Evolutionary conservation across 2,888 invertebrate genomes (phyloP).

Genomic region (Crematogaster levior): DNA sequence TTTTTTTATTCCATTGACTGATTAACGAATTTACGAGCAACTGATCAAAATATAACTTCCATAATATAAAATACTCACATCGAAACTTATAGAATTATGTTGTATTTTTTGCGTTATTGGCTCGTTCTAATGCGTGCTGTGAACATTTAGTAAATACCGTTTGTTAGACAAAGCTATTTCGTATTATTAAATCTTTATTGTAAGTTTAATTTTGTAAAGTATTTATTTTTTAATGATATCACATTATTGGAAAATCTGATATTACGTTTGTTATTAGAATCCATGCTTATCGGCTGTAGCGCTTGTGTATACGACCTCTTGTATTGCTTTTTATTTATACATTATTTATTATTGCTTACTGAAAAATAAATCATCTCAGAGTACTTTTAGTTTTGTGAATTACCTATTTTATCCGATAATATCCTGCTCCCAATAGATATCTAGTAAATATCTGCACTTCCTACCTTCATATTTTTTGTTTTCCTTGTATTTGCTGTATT

Average conservation of each 20-base stretch:
- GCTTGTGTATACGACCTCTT: constrained; percentile 61
- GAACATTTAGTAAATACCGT: constrained; percentile 29
- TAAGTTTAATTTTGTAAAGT: constrained; percentile 44
- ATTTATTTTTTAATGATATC: constrained; percentile 42
- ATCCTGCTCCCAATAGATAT: constrained; percentile 53
- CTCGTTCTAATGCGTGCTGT: constrained; percentile 29
- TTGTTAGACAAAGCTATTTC: constrained; percentile 9
- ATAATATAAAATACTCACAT: constrained; percentile 23
- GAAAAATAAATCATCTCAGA: constrained; percentile 75
- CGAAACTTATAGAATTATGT: constrained; percentile 21
- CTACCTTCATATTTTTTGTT: constrained; percentile 34
- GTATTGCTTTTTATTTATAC: constrained; percentile 65
- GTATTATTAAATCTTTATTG: constrained; percentile 10
- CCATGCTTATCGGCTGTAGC: constrained; percentile 58
- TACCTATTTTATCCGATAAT: constrained; percentile 66
- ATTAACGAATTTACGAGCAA: constrained; percentile 2
- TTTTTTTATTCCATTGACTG: constrained; percentile 1
- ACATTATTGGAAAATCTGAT: constrained; percentile 28
- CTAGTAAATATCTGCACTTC: constrained; percentile 38
- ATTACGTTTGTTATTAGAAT: constrained; percentile 53
- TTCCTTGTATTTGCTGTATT: constrained; percentile 54
- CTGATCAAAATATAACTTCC: constrained; percentile 7
- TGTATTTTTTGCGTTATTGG: constrained; percentile 29
- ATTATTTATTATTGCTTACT: constrained; percentile 70
- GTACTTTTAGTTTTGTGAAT: constrained; percentile 74